These are phyloP conservation scores for Peromyscus polionotus DNA, from an alignment of 2,113 vertebrate genomes.

Conservation along the genomic window DNA sequence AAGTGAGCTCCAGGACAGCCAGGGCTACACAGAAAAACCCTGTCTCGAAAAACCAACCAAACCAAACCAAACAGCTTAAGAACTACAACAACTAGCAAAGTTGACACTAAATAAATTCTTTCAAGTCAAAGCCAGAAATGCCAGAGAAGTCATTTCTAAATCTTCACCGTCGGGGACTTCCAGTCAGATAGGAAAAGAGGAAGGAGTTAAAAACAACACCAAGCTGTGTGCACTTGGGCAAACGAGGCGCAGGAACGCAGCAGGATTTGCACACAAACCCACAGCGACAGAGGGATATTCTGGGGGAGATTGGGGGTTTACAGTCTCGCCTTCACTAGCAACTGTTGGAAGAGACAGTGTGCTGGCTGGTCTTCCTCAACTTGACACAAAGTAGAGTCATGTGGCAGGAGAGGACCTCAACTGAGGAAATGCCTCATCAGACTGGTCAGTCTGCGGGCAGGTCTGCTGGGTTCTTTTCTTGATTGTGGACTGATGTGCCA, in stretches of 20 bases:
- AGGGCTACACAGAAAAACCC: not conserved
- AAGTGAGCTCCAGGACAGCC: not conserved
- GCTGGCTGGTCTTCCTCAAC: not conserved
- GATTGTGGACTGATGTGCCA: not conserved
- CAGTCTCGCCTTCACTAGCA: conserved; percentile 5
- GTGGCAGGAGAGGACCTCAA: not conserved
- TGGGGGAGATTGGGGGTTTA: not conserved
- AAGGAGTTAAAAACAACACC: conserved; percentile 60
- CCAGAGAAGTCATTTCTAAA: conserved; percentile 65
- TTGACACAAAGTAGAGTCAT: not conserved
- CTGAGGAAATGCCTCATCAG: not conserved
- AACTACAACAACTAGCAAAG: conserved; percentile 40
- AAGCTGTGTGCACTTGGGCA: not conserved
- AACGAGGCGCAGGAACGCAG: not conserved
- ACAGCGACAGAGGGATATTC: not conserved
- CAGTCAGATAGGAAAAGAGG: conserved; percentile 69
- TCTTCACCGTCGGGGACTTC: conserved; percentile 64
- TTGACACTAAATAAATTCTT: conserved; percentile 18
- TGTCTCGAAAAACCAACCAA: not conserved
- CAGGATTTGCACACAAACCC: conserved; percentile 1
- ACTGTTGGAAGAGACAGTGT: not conserved
- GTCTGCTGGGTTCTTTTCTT: not conserved
- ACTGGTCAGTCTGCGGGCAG: not conserved
- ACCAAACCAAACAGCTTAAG: not conserved
- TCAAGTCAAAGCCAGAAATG: conserved; percentile 47